Conservation (phyloP, 2,888 invertebrate species). For the Chesias legatella region DNA sequence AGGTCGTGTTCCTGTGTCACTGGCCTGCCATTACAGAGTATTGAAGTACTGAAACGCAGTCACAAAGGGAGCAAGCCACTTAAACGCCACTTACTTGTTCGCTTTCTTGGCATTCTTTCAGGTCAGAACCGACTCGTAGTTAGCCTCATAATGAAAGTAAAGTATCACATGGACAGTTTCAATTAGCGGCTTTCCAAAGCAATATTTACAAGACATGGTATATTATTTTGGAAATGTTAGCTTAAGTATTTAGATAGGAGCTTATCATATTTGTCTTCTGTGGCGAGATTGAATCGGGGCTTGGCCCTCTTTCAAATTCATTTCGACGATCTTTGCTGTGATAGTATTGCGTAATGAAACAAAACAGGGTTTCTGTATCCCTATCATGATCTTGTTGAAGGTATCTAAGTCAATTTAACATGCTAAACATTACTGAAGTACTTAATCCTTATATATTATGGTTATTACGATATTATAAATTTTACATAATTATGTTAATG, state of each 20-base stretch:
- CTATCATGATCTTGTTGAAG: too few relatives aligned
- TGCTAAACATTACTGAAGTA: too few relatives aligned
- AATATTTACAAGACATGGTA: too few relatives aligned
- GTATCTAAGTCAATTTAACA: too few relatives aligned
- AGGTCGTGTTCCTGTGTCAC: too few relatives aligned
- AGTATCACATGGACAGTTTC: slow-evolving; percentile 1
- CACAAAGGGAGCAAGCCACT: slow-evolving; percentile 56
- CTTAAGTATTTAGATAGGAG: slow-evolving; percentile 27
- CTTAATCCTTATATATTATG: too few relatives aligned
- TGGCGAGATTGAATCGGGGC: slow-evolving; percentile 37
- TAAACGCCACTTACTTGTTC: slow-evolving; percentile 47
- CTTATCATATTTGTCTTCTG: slow-evolving; percentile 42
- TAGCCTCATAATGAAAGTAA: slow-evolving; percentile 20
- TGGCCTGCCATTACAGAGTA: slow-evolving; percentile 37
- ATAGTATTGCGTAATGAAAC: slow-evolving; percentile 8
- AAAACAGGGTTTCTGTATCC: slow-evolving; percentile 4
- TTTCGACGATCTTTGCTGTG: slow-evolving; percentile 6
- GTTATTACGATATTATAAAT: too few relatives aligned
- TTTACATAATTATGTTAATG: too few relatives aligned
- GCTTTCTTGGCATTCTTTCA: slow-evolving; percentile 60
- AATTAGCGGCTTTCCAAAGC: neutral
- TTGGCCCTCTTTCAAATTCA: slow-evolving; percentile 31
- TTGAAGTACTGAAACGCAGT: slow-evolving; percentile 50
- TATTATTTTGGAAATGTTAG: too few relatives aligned
- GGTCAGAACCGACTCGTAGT: slow-evolving; percentile 41